Evolutionary conservation across 2,888 invertebrate genomes (phyloP).

Genomic region (Zhengitettix transpicula): DNA sequence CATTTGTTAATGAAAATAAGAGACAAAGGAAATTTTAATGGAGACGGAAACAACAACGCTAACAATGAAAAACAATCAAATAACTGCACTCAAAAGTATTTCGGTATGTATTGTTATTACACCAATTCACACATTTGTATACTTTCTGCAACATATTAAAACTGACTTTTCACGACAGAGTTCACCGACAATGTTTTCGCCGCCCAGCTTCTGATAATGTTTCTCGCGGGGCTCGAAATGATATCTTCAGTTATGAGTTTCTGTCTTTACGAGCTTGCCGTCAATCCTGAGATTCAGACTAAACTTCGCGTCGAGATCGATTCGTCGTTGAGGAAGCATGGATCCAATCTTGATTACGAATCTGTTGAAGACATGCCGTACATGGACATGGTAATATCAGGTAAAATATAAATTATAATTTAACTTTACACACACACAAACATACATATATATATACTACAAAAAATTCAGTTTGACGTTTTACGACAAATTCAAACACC

Average conservation of each 20-base stretch:
- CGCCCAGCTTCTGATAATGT: constrained; percentile 22
- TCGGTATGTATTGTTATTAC: no score
- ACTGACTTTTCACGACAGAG: not conserved
- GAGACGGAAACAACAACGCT: no score
- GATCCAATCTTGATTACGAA: constrained; percentile 16
- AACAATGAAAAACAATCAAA: no score
- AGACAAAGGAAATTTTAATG: no score
- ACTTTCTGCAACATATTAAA: no score
- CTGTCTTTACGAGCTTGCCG: constrained; percentile 15
- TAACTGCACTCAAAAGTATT: no score
- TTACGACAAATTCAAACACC: no score
- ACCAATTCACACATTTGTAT: no score
- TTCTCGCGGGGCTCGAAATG: constrained; percentile 32
- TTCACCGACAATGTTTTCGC: not conserved
- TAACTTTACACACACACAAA: not conserved
- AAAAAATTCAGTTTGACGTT: no score
- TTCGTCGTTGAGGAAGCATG: constrained; percentile 1
- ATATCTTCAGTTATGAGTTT: constrained; percentile 28
- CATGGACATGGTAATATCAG: not conserved
- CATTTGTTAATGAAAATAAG: no score
- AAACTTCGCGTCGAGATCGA: constrained; percentile 11
- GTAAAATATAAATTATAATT: not conserved
- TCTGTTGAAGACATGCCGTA: constrained; percentile 16
- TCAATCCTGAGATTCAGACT: constrained; percentile 13
- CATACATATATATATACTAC: not conserved